Evolutionary conservation across 1,140 invertebrate genomes (phyloP), one percentile per base, ranked within the genome.

Genomic region (Lucilia cuprina): DNA sequence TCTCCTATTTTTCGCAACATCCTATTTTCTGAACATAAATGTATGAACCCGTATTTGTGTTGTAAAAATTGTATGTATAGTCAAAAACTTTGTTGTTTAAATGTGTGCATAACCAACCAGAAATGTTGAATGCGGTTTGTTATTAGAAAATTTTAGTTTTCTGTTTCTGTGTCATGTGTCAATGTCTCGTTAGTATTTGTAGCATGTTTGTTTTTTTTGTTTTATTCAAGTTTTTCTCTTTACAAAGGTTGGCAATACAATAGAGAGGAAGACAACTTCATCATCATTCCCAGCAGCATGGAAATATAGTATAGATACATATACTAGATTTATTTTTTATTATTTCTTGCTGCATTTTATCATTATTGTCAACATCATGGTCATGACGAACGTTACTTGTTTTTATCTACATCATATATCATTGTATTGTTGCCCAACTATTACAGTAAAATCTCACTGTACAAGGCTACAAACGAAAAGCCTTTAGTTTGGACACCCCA

Each of bases 161-260:
- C 21, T 21, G 7, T 70, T 70, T 70, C 65, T 70, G 65, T 70
- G 65, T 70, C 65, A 70, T 70, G 65, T 70, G 65, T 70, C 65
- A 70, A 70, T 70, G 65, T 70, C 65, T 70, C 65, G 65, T 70
- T 70, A 70, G n/a, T 21, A 70, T 10, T 70, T 70, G 65, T 70
- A 70, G 21, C 19, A 19, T 8, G 8, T 65, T 65, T 65, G 5
- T 0, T 70, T 70, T 70, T 70, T 70, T 3, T 21, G 21, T 21
- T 70, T 21, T 70, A 10, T 25, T 0, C 65, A 70, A n/a, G 55
- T 60, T 60, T 60, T 60, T 60, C 55, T 17, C 55, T 60, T n/a
- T 60, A n/a, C 10, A 70, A 70, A 70, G 65, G 19, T 17, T 70
- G 65, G 65, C 19, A 21, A 70, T 70, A 21, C 19, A 70, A 21